Evolutionary conservation across 1,140 invertebrate species (phyloP), one percentile per base, ranked within the genome.

Genomic region (Chelonus insularis): DNA sequence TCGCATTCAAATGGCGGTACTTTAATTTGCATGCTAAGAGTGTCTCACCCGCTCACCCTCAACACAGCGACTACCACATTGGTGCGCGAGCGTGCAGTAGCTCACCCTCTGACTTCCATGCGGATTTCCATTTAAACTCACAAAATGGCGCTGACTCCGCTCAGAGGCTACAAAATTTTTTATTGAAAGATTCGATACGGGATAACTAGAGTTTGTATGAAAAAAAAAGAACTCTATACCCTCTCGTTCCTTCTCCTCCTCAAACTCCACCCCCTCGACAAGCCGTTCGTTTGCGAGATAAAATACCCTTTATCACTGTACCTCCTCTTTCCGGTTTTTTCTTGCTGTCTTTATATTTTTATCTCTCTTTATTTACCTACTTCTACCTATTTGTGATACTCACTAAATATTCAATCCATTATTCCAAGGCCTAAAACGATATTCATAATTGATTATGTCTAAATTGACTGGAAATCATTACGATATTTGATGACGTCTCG

Each of bases 21-120:
- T 81, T 81, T 80, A 79, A 81, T 81, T 81, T 81, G 77, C 79
- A 81, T 80, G 79, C 77, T 79, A 81, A 81, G 77, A 81, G 77
- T 68, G 59, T 64, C 60, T 67, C 65, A 54, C 67, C 69, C 67
- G 63, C 25, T 43, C 62, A 55, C 61, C 61, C 60, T 63, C 61
- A 63, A 66, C 62, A 63, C 68, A 67, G 67, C 75, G 70, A 66
- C 67, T 67, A 62, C 61, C 37, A 29, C 34, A 45, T 37, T 52
- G 23, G 47, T 45, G 52, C 62, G 57, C 48, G 41, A 36, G 34
- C 41, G 20, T 50, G 55, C 52, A 62, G 48, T 37, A 20, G 39
- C 55, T 34, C 41, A 66, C 60, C 63, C 63, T 57, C 58, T 66
- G 69, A 61, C 68, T 57, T 54, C 57, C 56, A 32, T 65, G 65